These are phyloP conservation scores for Dufourea novaeangliae DNA, from an alignment of 1,140 invertebrate species.

Conservation along the genomic window DNA sequence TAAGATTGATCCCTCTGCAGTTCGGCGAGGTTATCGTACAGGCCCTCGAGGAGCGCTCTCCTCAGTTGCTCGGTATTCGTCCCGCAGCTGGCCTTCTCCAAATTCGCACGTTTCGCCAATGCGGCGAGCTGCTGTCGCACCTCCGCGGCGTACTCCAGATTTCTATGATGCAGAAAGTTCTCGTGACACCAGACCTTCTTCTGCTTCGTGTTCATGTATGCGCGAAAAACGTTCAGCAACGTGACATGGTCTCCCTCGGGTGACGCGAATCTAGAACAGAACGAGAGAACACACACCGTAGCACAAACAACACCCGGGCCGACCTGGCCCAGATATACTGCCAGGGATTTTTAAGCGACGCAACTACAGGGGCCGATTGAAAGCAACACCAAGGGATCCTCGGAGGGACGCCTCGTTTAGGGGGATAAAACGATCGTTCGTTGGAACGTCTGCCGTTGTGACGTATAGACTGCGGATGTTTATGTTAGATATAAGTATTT, in stretches of 20 bases:
- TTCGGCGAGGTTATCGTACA: conserved; percentile 96
- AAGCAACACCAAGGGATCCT: neutral
- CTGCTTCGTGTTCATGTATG: conserved; percentile 87
- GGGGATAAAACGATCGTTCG: too few species aligned
- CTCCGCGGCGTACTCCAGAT: conserved; percentile 91
- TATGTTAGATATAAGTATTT: too few species aligned
- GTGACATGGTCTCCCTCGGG: conserved; percentile 96
- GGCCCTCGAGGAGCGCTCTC: conserved; percentile 90
- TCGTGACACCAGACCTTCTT: conserved; percentile 95
- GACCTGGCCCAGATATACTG: too few species aligned
- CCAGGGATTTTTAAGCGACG: neutral
- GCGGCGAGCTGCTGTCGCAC: conserved; percentile 92
- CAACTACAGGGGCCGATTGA: neutral
- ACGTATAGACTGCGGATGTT: too few species aligned
- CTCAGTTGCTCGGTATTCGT: conserved; percentile 87
- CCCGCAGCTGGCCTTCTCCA: conserved; percentile 89
- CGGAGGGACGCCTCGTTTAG: neutral
- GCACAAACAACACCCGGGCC: conserved; percentile 24
- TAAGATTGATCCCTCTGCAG: conserved; percentile 89
- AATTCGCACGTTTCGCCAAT: conserved; percentile 87
- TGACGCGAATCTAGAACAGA: conserved; percentile 90
- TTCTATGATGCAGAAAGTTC: conserved; percentile 93
- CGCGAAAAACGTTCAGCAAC: conserved; percentile 93
- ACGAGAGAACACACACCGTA: too few species aligned
- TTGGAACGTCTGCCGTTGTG: too few species aligned